These are phyloP conservation scores for Acanthiza pusilla DNA, from an alignment of 2,797 vertebrate genomes.

Conservation along the genomic window DNA sequence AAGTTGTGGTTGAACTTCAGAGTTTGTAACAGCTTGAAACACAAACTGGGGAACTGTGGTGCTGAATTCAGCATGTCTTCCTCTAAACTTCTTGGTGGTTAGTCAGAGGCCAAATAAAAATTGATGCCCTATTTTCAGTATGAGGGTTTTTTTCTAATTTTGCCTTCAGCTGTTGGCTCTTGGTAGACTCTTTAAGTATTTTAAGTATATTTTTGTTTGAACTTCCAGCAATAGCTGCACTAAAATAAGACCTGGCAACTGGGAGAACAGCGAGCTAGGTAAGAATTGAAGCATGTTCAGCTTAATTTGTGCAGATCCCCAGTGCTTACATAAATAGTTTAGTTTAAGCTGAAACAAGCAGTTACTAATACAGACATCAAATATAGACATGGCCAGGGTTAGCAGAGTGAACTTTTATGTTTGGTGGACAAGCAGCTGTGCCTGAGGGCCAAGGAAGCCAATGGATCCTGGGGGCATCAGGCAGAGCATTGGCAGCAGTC, in stretches of 20 bases:
- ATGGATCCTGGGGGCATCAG: neutral
- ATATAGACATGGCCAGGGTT: neutral
- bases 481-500: neutral
- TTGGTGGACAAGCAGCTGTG: neutral
- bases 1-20: neutral
- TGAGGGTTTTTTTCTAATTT: neutral
- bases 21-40: neutral
- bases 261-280: neutral
- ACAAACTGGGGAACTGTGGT: neutral
- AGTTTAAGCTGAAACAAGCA: slow-evolving; percentile 21
- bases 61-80: neutral
- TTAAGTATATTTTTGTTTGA: slow-evolving; percentile 37
- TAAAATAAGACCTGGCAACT: slow-evolving; percentile 38
- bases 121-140: neutral
- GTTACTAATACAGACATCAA: neutral
- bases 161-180: slow-evolving; percentile 42
- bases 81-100: neutral
- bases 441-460: neutral
- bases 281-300: neutral
- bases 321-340: neutral
- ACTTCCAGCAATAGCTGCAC: slow-evolving; percentile 14
- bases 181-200: slow-evolving; percentile 20
- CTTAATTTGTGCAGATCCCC: neutral
- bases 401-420: neutral
- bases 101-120: slow-evolving; percentile 16